Conservation (phyloP, 2,113 vertebrate species). For the Poecilia latipinna region DNA sequence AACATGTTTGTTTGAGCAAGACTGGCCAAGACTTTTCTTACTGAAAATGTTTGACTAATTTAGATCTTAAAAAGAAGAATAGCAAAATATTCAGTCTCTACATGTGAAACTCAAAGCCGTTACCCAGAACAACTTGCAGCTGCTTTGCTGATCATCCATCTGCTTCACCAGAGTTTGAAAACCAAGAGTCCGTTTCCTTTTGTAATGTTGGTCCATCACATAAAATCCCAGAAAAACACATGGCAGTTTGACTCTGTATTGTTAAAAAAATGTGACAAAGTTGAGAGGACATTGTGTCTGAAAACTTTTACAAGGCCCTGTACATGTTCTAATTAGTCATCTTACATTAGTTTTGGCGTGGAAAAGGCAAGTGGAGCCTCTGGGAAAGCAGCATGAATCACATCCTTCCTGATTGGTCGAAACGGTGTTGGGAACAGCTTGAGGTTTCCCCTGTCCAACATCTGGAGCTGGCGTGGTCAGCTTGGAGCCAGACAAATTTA, state of each 20-base stretch:
- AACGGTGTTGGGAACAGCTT: constrained; percentile 45
- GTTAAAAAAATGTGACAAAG: not conserved
- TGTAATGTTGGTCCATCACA: too few relatives aligned
- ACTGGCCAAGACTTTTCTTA: not conserved
- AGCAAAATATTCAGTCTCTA: not conserved
- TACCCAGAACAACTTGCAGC: too few relatives aligned
- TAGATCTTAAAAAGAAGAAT: not conserved
- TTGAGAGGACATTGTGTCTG: not conserved
- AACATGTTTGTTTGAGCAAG: not conserved
- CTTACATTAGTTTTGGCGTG: constrained; percentile 20
- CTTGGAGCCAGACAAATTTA: constrained; percentile 28
- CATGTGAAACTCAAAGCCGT: too few relatives aligned
- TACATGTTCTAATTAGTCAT: constrained; percentile 14
- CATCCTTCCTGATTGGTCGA: constrained; percentile 63
- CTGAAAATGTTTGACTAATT: not conserved
- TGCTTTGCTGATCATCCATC: not conserved
- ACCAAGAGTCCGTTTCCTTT: too few relatives aligned
- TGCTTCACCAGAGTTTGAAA: not conserved
- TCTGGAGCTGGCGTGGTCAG: constrained; percentile 55
- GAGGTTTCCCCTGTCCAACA: constrained; percentile 59
- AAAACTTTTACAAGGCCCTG: not conserved
- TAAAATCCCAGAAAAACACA: not conserved
- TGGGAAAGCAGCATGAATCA: constrained; percentile 47
- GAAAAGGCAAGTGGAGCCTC: not conserved
- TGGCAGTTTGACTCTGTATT: not conserved